These are phyloP conservation scores for Marasmarcha lunaedactyla DNA, from an alignment of 2,888 invertebrate species.

Conservation along the genomic window DNA sequence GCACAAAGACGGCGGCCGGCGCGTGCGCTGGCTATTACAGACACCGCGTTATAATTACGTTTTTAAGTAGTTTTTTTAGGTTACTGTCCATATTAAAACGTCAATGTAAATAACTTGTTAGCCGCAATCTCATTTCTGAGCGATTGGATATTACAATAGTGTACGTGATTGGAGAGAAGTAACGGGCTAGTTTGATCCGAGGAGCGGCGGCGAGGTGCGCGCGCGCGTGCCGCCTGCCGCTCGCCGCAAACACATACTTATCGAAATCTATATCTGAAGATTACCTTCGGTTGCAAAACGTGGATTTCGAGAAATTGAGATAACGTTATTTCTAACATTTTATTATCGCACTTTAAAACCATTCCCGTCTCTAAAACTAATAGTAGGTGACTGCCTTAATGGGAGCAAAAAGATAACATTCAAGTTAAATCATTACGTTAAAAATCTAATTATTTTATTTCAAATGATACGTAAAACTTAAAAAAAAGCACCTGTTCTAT, in stretches of 20 bases:
- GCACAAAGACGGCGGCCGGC: slow-evolving; percentile 57
- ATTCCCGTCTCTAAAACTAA: too few species aligned
- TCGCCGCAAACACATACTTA: slow-evolving; percentile 30
- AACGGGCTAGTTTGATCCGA: slow-evolving; percentile 67
- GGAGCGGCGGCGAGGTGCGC: slow-evolving; percentile 29
- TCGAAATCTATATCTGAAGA: neutral
- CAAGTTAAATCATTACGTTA: too few species aligned
- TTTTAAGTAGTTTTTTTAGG: slow-evolving; percentile 67
- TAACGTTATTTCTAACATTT: too few species aligned
- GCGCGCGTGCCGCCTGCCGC: slow-evolving; percentile 28
- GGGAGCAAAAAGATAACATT: too few species aligned
- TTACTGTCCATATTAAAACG: slow-evolving; percentile 64
- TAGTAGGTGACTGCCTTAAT: too few species aligned
- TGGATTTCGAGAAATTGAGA: neutral
- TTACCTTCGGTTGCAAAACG: neutral
- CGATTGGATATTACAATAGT: slow-evolving; percentile 71
- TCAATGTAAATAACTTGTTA: slow-evolving; percentile 72
- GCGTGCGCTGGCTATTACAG: slow-evolving; percentile 60
- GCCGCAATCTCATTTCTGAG: slow-evolving; percentile 70
- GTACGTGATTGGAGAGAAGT: slow-evolving; percentile 68
- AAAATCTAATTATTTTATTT: too few species aligned
- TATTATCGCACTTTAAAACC: too few species aligned
- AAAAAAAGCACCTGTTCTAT: too few species aligned
- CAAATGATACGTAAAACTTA: too few species aligned
- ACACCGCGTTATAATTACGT: slow-evolving; percentile 64